Evolutionary conservation across 2,797 vertebrate species (phyloP).

Genomic region (Enteromius unitaeniatus): DNA sequence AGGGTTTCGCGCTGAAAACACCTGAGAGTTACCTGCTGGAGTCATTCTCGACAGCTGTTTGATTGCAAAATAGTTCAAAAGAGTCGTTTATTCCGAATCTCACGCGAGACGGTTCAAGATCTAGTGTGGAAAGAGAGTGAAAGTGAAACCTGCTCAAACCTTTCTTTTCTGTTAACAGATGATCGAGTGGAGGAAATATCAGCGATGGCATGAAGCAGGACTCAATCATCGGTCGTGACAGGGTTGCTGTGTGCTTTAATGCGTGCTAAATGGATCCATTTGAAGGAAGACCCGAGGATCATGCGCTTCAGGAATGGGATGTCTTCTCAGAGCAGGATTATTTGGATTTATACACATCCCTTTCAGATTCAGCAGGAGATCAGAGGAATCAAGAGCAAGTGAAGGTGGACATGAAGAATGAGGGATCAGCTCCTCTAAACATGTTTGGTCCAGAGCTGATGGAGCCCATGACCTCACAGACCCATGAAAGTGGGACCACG

Average conservation of each 20-base stretch:
- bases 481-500: neutral
- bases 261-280: neutral
- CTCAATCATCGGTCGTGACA: neutral
- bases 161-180: neutral
- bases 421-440: neutral
- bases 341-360: conserved; percentile 3
- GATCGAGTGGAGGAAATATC: too few relatives aligned
- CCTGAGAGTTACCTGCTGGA: too few relatives aligned
- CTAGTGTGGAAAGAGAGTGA: neutral
- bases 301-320: neutral
- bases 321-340: conserved; percentile 1
- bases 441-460: neutral
- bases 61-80: neutral
- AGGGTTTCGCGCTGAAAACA: neutral
- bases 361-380: neutral
- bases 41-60: neutral
- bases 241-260: neutral
- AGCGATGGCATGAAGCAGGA: neutral
- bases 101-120: neutral
- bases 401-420: neutral
- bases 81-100: neutral
- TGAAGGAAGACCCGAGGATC: neutral
- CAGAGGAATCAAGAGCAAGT: conserved; percentile 3
- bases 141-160: neutral
- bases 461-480: neutral